Conservation (phyloP, 1,140 invertebrate genomes). For the Lucilia cuprina region DNA sequence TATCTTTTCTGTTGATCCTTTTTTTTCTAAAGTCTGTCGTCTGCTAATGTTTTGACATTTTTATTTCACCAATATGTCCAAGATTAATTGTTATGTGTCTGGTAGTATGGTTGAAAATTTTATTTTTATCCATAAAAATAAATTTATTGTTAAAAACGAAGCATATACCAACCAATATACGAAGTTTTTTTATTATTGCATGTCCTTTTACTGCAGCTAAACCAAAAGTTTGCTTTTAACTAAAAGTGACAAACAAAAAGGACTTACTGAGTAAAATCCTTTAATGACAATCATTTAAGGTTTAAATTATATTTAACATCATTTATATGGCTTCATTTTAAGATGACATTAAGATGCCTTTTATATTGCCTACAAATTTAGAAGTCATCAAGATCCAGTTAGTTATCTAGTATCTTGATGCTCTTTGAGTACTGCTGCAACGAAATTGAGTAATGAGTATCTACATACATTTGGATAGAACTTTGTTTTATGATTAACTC, state of each 20-base stretch:
- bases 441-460: no score
- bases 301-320: background rate
- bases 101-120: constrained; percentile 4
- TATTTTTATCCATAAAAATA: background rate
- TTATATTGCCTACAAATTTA: background rate
- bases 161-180: background rate
- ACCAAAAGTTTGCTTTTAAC: background rate
- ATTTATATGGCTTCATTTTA: background rate
- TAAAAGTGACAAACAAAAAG: background rate
- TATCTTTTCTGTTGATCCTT: no score
- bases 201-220: background rate
- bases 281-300: background rate
- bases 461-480: no score
- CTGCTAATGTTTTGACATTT: constrained; percentile 30
- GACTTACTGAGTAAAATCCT: background rate
- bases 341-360: background rate
- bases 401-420: background rate
- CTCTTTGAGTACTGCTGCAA: no score
- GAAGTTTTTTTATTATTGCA: background rate
- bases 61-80: constrained; percentile 31
- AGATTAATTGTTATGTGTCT: constrained; percentile 34
- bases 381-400: background rate
- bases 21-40: constrained; percentile 8
- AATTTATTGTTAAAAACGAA: background rate
- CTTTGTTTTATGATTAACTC: no score